A percentile compares a stretch with the other conserved stretches of the same genome.
phyloP scores from a whole-genome alignment of 1,140 invertebrate genomes.

The Dryas iulia region DNA sequence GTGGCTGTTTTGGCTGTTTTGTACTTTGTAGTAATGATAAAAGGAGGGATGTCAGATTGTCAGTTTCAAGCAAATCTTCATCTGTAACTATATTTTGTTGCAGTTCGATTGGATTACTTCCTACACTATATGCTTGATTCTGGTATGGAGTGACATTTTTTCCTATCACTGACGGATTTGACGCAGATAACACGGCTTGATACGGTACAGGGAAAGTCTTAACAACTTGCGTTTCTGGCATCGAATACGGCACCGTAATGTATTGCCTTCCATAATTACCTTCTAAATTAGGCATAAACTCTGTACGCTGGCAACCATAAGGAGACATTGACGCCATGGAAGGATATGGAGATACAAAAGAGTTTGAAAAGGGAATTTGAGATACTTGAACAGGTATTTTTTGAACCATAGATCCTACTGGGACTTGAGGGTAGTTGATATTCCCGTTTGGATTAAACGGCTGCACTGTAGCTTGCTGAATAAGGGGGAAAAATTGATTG shows the following conservation, averaged over 20 bases:
- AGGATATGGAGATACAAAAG: conserved; percentile 20
- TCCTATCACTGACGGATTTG: conserved; percentile 13
- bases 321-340: conserved; percentile 14
- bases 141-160: conserved; percentile 11
- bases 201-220: conserved; percentile 3
- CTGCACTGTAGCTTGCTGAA: conserved; percentile 10
- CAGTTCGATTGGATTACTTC: conserved; percentile 1
- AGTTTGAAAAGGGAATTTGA: conserved; percentile 8
- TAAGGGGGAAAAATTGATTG: background rate
- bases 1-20: conserved; percentile 7
- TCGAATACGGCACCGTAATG: conserved; percentile 4
- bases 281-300: conserved; percentile 9
- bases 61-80: background rate
- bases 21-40: conserved; percentile 16
- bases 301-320: conserved; percentile 7
- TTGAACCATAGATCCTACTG: conserved; percentile 7
- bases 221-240: conserved; percentile 9
- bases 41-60: conserved; percentile 10
- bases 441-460: conserved; percentile 10
- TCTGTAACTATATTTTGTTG: conserved; percentile 1
- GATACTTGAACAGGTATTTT: conserved; percentile 12
- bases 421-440: conserved; percentile 11
- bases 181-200: conserved; percentile 17
- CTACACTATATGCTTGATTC: conserved; percentile 5
- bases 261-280: conserved; percentile 8